These are phyloP conservation scores for Acestrorhynchus altus DNA, from an alignment of 2,797 vertebrate species.

Conservation along the genomic window DNA sequence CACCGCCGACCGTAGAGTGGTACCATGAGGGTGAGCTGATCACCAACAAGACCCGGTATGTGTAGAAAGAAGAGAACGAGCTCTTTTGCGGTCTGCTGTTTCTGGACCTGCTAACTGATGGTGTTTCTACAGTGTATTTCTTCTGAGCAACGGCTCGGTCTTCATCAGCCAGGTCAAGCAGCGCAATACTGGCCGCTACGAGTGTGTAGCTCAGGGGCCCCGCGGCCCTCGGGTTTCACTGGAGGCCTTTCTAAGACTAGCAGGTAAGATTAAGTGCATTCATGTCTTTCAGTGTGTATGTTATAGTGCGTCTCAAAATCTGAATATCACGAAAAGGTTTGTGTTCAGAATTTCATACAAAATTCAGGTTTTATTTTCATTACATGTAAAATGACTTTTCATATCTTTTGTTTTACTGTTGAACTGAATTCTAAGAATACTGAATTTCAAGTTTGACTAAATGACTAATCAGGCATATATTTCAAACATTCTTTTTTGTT, in stretches of 20 bases:
- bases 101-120: neutral
- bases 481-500: no score
- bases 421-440: no score
- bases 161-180: conserved; percentile 83
- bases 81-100: neutral
- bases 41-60: conserved; percentile 83
- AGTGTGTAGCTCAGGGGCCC: conserved; percentile 80
- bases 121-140: conserved; percentile 65
- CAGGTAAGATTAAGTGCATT: conserved; percentile 71
- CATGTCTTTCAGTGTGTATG: neutral
- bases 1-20: conserved; percentile 82
- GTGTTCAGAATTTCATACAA: no score
- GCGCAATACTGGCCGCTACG: conserved; percentile 82
- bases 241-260: conserved; percentile 79
- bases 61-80: neutral
- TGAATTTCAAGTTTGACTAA: no score
- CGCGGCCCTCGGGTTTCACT: conserved; percentile 76
- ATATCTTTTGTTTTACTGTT: no score
- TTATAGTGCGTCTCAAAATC: no score
- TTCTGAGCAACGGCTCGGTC: conserved; percentile 85
- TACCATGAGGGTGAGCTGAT: conserved; percentile 80
- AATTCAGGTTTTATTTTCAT: no score
- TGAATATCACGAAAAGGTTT: no score
- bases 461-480: no score
- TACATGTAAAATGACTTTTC: no score